Evolutionary conservation across 2,113 vertebrate species (phyloP).

Genomic region (Trematocara marginatum): DNA sequence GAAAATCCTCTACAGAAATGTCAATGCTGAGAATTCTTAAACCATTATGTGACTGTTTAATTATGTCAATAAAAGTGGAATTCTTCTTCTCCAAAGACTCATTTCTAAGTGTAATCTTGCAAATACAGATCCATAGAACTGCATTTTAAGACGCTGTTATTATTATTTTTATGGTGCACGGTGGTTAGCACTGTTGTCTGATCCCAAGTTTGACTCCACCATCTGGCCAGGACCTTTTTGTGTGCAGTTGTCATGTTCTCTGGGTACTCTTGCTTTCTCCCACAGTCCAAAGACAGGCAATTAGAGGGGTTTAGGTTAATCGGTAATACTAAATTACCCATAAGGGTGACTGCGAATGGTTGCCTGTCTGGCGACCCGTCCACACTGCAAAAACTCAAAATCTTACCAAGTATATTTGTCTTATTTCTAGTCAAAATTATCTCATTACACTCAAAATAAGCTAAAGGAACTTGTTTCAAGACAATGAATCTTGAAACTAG

Average conservation of each 20-base stretch:
- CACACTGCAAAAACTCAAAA: not conserved
- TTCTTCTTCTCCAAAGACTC: not conserved
- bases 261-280: not conserved
- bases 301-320: not conserved
- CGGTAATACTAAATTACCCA: not conserved
- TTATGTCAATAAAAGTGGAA: not conserved
- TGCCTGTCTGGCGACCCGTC: fast-evolving
- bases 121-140: not conserved
- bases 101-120: not conserved
- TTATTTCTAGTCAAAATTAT: no score
- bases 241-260: not conserved
- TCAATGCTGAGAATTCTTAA: not conserved
- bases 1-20: not conserved
- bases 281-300: fast-evolving
- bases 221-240: not conserved
- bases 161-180: not conserved
- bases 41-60: not conserved
- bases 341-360: not conserved
- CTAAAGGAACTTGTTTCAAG: no score
- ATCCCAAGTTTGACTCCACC: not conserved
- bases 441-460: no score
- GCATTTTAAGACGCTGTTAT: not conserved
- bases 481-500: no score
- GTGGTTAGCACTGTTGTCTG: not conserved
- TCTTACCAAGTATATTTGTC: no score